These are phyloP conservation scores for Gymnodraco acuticeps DNA, from an alignment of 2,797 vertebrate genomes.

Conservation along the genomic window DNA sequence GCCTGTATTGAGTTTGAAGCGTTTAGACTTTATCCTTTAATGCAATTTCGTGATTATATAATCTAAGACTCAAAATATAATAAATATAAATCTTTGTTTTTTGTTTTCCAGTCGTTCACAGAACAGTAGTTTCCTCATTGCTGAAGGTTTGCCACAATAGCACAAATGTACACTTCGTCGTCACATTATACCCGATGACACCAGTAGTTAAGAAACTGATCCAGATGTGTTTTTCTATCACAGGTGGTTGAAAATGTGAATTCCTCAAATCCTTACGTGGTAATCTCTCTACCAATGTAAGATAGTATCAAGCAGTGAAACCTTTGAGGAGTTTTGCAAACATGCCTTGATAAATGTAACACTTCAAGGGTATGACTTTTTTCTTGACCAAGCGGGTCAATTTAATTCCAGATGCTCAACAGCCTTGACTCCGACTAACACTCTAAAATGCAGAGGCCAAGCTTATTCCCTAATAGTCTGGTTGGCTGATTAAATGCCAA, in stretches of 20 bases:
- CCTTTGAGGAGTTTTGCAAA: neutral
- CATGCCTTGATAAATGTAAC: neutral
- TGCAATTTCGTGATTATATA: neutral
- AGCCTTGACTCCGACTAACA: neutral
- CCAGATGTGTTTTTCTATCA: neutral
- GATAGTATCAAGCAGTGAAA: neutral
- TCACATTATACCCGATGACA: neutral
- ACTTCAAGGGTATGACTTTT: neutral
- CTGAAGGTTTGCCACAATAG: neutral
- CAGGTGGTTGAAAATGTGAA: neutral
- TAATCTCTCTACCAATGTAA: neutral
- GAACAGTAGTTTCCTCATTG: neutral
- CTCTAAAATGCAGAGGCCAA: neutral
- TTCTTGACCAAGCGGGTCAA: neutral
- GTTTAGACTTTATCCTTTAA: conserved; percentile 1
- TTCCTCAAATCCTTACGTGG: neutral
- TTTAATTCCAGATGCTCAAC: neutral
- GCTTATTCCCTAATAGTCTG: neutral
- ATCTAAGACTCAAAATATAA: neutral
- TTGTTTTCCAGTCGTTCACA: neutral
- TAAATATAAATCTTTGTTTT: neutral
- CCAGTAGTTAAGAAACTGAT: neutral
- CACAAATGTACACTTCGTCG: neutral
- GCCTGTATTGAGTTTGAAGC: neutral
- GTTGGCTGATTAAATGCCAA: neutral